These are phyloP conservation scores for Scaptomyza reducta DNA, from an alignment of 2,888 invertebrate species.

Conservation along the genomic window DNA sequence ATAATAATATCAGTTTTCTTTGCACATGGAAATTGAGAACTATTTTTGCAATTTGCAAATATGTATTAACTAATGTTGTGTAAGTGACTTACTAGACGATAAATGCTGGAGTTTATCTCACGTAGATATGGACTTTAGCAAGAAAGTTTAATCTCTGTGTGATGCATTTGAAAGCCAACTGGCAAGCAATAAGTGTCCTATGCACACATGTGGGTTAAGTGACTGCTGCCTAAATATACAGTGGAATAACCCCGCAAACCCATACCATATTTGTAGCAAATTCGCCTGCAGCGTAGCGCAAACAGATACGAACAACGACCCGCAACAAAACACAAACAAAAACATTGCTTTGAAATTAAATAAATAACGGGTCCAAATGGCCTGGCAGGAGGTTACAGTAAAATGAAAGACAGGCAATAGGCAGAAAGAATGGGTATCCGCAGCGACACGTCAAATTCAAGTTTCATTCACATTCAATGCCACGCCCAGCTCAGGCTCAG, in stretches of 20 bases:
- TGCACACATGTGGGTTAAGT: slow-evolving; percentile 37
- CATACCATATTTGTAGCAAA: slow-evolving; percentile 32
- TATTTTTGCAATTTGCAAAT: background rate
- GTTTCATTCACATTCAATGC: slow-evolving; percentile 40
- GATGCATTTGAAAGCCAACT: slow-evolving; percentile 3
- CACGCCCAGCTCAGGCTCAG: slow-evolving; percentile 21
- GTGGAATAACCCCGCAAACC: slow-evolving; percentile 4
- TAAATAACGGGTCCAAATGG: slow-evolving; percentile 50
- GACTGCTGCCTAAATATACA: slow-evolving; percentile 24
- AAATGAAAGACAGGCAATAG: background rate
- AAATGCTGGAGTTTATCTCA: background rate
- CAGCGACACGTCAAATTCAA: slow-evolving; percentile 52
- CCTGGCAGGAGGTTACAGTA: slow-evolving; percentile 6
- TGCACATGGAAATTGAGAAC: background rate
- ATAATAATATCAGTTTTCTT: background rate
- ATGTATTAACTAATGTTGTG: background rate
- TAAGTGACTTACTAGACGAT: background rate
- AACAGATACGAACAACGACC: slow-evolving; percentile 22
- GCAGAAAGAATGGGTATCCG: slow-evolving; percentile 4
- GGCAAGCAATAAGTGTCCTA: background rate
- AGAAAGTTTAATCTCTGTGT: background rate
- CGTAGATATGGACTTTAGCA: background rate
- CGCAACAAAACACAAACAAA: slow-evolving; percentile 48
- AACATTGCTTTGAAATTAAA: slow-evolving; percentile 69
- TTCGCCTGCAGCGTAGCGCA: slow-evolving; percentile 49